A percentile compares a stretch with the other conserved stretches of the same genome.
These are phyloP conservation scores for Eclectus roratus DNA, from an alignment of 2,113 vertebrate species.

Conservation along the genomic window DNA sequence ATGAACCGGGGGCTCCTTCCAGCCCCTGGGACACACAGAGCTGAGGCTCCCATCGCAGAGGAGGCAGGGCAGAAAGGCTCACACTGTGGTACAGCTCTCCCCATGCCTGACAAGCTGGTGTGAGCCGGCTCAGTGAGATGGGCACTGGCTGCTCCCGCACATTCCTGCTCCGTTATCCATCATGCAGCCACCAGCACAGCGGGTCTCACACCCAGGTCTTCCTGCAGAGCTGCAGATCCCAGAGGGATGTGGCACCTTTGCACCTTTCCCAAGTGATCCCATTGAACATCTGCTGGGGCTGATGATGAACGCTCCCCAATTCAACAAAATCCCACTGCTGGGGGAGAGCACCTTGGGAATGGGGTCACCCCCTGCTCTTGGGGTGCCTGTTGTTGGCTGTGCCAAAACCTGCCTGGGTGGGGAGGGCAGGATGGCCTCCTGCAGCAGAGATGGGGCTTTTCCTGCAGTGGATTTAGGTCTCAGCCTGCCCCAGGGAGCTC, in stretches of 20 bases:
- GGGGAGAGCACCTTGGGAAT: fast-evolving
- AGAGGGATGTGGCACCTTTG: background rate
- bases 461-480: background rate
- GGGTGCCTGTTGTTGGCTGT: background rate
- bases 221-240: background rate
- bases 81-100: background rate
- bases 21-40: background rate
- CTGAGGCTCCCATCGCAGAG: fast-evolving
- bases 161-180: background rate
- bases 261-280: background rate
- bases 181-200: background rate
- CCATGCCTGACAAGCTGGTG: fast-evolving
- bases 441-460: background rate
- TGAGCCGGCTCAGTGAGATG: fast-evolving
- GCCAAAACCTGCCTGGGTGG: background rate
- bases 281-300: background rate
- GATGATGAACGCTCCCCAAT: background rate
- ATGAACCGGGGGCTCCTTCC: background rate
- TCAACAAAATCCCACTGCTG: background rate
- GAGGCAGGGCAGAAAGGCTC: background rate
- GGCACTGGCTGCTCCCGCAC: background rate
- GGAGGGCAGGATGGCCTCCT: background rate
- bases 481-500: background rate
- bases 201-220: background rate
- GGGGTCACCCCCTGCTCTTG: background rate